A percentile compares a stretch with the other conserved stretches of the same genome.
Conservation (phyloP, 2,113 vertebrate species). For the Plestiodon gilberti region DNA sequence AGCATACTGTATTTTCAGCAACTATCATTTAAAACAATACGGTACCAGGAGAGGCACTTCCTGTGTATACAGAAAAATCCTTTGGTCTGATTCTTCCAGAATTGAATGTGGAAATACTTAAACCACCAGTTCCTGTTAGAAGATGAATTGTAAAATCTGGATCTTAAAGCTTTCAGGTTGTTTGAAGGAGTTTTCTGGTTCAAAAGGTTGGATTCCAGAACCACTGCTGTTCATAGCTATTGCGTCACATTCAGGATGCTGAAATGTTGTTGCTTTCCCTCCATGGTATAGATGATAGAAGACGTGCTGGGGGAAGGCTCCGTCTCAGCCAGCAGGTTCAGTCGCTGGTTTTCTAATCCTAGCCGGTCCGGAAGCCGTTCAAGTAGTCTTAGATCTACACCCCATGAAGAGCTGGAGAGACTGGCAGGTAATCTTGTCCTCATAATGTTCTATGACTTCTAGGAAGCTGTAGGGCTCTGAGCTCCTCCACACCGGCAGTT, state of each 20-base stretch:
- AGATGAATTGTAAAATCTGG: too few species aligned
- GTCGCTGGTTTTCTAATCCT: conserved; percentile 93
- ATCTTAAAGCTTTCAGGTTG: too few species aligned
- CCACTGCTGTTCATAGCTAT: too few species aligned
- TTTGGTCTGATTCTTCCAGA: too few species aligned
- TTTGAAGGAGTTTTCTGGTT: too few species aligned
- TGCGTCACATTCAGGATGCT: too few species aligned
- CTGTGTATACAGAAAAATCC: not conserved
- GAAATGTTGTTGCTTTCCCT: conserved; percentile 2
- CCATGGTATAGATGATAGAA: conserved; percentile 90
- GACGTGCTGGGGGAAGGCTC: conserved; percentile 95
- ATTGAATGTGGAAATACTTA: too few species aligned
- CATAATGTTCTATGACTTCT: not conserved
- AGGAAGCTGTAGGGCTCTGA: conserved; percentile 15
- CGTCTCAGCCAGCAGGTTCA: conserved; percentile 91
- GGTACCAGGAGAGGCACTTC: not conserved
- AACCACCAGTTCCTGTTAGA: too few species aligned
- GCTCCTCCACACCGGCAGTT: not conserved
- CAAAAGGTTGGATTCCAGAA: too few species aligned
- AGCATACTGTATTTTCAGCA: too few species aligned
- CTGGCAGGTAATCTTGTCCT: conserved; percentile 85
- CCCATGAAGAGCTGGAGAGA: conserved; percentile 95
- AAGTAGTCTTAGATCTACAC: conserved; percentile 95
- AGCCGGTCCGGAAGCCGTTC: conserved; percentile 94
- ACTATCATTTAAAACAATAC: too few species aligned